Evolutionary conservation across 2,888 invertebrate genomes (phyloP).

Genomic region (Phymatocera aterrima): DNA sequence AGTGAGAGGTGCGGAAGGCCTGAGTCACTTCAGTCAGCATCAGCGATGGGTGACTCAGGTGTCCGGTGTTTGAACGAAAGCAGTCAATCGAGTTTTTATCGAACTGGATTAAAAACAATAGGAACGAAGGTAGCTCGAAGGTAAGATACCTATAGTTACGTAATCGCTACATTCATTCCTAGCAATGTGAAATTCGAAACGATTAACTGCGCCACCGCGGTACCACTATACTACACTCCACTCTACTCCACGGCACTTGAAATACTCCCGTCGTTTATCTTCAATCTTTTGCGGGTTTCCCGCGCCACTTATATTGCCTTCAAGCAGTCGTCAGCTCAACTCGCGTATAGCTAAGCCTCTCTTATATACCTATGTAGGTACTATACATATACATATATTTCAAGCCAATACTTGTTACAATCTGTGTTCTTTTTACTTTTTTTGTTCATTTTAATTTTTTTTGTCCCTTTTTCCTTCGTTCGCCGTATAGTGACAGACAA

Average conservation of each 20-base stretch:
- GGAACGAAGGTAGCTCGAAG: conserved; percentile 3
- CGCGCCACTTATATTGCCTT: conserved; percentile 7
- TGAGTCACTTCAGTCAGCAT: neutral
- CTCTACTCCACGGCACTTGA: conserved; percentile 8
- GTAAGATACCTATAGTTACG: neutral
- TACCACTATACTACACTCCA: too few relatives aligned
- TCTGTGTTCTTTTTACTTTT: neutral
- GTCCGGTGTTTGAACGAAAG: conserved; percentile 31
- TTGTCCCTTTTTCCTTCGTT: neutral
- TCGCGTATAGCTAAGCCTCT: conserved; percentile 2
- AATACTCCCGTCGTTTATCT: conserved; percentile 21
- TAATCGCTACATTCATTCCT: conserved; percentile 24
- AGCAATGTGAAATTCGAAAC: conserved; percentile 24
- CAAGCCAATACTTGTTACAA: neutral
- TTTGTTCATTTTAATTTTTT: neutral
- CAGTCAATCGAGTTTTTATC: conserved; percentile 30
- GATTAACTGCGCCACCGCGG: conserved; percentile 28
- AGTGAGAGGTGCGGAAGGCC: too few relatives aligned
- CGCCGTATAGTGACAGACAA: neutral
- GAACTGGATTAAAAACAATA: conserved; percentile 16
- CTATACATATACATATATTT: too few relatives aligned
- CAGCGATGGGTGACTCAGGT: conserved; percentile 23
- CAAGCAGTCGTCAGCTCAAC: neutral
- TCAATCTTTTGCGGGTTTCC: conserved; percentile 24
- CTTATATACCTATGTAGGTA: too few relatives aligned